These are phyloP conservation scores for Crocallis elinguaria DNA, from an alignment of 2,888 invertebrate genomes.

Conservation along the genomic window DNA sequence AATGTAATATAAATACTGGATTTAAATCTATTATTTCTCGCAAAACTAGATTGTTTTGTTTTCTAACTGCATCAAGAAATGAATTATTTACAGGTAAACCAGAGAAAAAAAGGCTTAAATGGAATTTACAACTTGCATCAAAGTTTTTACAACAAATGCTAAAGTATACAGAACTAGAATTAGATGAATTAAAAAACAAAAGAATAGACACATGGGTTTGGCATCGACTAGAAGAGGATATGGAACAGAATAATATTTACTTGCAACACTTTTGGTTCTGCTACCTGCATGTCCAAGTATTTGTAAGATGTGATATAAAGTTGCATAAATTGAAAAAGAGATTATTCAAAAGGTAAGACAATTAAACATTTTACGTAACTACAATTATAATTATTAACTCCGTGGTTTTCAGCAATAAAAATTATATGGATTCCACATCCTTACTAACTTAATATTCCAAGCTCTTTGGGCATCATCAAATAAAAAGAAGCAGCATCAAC, in stretches of 20 bases:
- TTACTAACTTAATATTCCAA: no score
- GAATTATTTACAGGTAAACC: conserved; percentile 48
- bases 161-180: conserved; percentile 48
- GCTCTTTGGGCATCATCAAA: no score
- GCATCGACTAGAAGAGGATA: conserved; percentile 56
- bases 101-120: conserved; percentile 52
- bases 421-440: no score
- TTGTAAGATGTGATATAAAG: conserved; percentile 60
- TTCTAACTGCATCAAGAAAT: no score
- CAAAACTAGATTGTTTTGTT: no score
- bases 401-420: no score
- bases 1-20: no score
- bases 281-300: conserved; percentile 66
- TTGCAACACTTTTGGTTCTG: conserved; percentile 64
- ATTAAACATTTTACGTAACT: conserved; percentile 1
- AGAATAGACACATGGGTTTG: conserved; percentile 61
- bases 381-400: background rate
- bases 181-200: conserved; percentile 61
- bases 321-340: conserved; percentile 52
- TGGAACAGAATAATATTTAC: conserved; percentile 53
- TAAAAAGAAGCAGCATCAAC: no score
- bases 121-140: conserved; percentile 60
- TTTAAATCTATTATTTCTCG: no score
- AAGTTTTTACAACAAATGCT: conserved; percentile 60
- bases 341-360: conserved; percentile 59